These are phyloP conservation scores for Cephus nigrinus DNA, from an alignment of 2,888 invertebrate genomes.

Conservation along the genomic window DNA sequence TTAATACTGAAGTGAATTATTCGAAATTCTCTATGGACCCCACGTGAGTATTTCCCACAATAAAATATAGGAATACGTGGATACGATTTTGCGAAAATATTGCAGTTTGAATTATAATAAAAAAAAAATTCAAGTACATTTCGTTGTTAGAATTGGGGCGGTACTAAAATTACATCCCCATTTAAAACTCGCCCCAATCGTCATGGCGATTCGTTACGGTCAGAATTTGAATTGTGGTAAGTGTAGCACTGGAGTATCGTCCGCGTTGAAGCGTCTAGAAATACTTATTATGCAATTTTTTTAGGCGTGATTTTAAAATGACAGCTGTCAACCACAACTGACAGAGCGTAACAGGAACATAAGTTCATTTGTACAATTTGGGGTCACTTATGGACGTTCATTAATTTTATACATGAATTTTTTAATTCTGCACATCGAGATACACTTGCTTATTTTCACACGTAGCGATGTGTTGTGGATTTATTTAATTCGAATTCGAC, in stretches of 20 bases:
- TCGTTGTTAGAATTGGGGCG: constrained; percentile 40
- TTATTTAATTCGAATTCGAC: not conserved
- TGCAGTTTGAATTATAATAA: constrained; percentile 9
- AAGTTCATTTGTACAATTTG: constrained; percentile 16
- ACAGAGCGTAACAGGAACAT: constrained; percentile 53
- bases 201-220: constrained; percentile 52
- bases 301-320: constrained; percentile 58
- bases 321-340: constrained; percentile 59
- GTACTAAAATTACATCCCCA: constrained; percentile 44
- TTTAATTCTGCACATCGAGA: constrained; percentile 1
- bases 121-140: constrained; percentile 37
- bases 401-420: constrained; percentile 25
- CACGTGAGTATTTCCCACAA: constrained; percentile 22
- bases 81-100: constrained; percentile 6
- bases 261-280: constrained; percentile 25
- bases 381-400: constrained; percentile 27
- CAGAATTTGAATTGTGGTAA: constrained; percentile 44
- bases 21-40: not conserved
- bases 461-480: not conserved
- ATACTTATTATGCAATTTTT: constrained; percentile 37
- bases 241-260: constrained; percentile 36
- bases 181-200: constrained; percentile 56
- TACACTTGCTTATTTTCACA: not conserved
- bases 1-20: no score
- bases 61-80: constrained; percentile 14